A percentile compares a stretch with the other conserved stretches of the same genome.
Conservation (phyloP, 2,888 invertebrate species). For the Elysia crispata region DNA sequence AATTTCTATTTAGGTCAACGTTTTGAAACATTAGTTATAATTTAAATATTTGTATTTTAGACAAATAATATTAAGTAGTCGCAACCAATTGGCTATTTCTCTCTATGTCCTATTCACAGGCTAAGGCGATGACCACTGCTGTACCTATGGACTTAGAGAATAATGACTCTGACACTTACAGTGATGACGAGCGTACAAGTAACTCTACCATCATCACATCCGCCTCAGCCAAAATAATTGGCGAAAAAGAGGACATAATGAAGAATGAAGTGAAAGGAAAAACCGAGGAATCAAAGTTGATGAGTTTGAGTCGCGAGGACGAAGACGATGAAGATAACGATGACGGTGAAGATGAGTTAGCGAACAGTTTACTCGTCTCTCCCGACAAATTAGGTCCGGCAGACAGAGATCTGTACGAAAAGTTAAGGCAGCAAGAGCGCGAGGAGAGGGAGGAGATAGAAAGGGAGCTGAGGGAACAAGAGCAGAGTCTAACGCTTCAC, state of each 20-base stretch:
- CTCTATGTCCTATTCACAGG: too few relatives aligned
- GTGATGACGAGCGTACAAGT: not conserved
- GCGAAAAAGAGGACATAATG: not conserved
- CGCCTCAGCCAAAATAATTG: not conserved
- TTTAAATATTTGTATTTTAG: too few relatives aligned
- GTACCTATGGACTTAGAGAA: not conserved
- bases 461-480: slow-evolving; percentile 76
- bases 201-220: not conserved
- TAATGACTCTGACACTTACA: not conserved
- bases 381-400: slow-evolving; percentile 71
- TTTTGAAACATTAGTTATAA: too few relatives aligned
- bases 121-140: not conserved
- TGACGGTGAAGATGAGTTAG: slow-evolving; percentile 29
- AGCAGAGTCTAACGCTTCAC: slow-evolving; percentile 68
- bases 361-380: not conserved
- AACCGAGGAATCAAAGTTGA: slow-evolving; percentile 53
- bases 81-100: too few relatives aligned
- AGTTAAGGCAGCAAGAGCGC: slow-evolving; percentile 75
- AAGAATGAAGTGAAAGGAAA: slow-evolving; percentile 57
- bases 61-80: too few relatives aligned
- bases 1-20: too few relatives aligned
- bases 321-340: slow-evolving; percentile 32
- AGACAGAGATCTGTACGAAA: slow-evolving; percentile 73
- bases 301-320: not conserved
- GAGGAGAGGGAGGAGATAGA: slow-evolving; percentile 77